Evolutionary conservation across 2,888 invertebrate genomes (phyloP), one percentile per base, ranked within the genome.

Genomic region (Plutella xylostella): DNA sequence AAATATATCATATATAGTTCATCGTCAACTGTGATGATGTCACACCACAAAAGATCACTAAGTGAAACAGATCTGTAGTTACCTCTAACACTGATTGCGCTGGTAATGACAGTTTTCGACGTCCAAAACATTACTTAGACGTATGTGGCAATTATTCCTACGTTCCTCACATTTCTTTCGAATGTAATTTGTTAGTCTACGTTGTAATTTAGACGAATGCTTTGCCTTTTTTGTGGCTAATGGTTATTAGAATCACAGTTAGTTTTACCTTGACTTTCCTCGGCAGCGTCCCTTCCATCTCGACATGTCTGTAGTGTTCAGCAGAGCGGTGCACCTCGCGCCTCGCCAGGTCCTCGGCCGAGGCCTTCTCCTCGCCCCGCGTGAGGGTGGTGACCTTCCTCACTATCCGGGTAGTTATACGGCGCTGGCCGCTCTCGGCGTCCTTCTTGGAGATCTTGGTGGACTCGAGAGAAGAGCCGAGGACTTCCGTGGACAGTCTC

Each of bases 331-430:
- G 86, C 49, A 89, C 78, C 53, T 86, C 86, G 6, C 86, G 88
- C 64, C 87, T 87, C 42, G 87, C 79, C 57, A 92, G 68, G 65
- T 92, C 90, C 63, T 94, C 92, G 30, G 89, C 85, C 21, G 87
- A 86, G 51, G 89, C 88, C 57, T 90, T 88, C 69, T 95, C 94
- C 68, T 95, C 94, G 33, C 94, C 95, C 14, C 94, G 87, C 51
- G 93, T 92, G 55, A 96, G 70, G 2, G 95, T 95, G 28, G 95
- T 96, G 57, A 96, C 93, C 72, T 94, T 95, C 51, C 93, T 87
- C 43, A 95, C 90, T 51, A 95, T 92, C 65, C 93, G 89, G 35
- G 94, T 93, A 20, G 94, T 95, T 54, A 95, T 92, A 55, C 93
- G 88, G 50, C 92, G 87, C 64, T 91, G 90, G 31, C 94, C 93